Evolutionary conservation across 2,888 invertebrate genomes (phyloP), one percentile per base, ranked within the genome.

Genomic region (Bellardia bayeri): DNA sequence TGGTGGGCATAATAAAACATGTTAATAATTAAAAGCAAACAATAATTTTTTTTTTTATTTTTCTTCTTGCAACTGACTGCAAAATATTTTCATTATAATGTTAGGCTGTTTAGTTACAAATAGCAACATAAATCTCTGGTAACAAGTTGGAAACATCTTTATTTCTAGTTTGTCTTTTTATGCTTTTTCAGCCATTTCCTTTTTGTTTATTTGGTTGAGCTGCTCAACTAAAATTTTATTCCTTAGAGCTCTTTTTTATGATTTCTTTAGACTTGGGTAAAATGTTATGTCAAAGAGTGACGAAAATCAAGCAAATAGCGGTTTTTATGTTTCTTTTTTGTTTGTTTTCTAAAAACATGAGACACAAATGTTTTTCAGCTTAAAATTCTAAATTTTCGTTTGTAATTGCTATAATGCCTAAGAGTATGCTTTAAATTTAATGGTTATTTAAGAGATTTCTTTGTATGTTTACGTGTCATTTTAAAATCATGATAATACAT

Each of bases 21-120:
- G 74, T 74, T 82, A 78, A 78, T 82, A 79, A 86, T 79, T 86
- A 78, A 86, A 86, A 82, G 82, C 54, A 74, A 82, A 72, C 61
- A 81, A 85, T 30, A 66, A 66, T n/a, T 51, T 58, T 45, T 45
- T 45, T 9, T 66, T 45, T 23, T 42, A 6, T 33, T 72, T 72
- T 16, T 2, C 54, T 45, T 54, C 54, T 54, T 63, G 42, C 51
- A 51, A 45, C 16, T 61, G 37, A 14, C 23, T 33, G 14, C 14
- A 63, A 80, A 51, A 23, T 51, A 51, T 30, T 69, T 64, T 69
- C 30, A 11, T 51, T 23, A 51, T 75, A 23, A 8, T 71, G 45
- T 58, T 58, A 23, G 23, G 33, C 42, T 42, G 37, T 5, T 51
- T 66, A 2, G 30, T 56, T 23, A 23, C 16, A 11, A 45, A 45